Conservation (phyloP, 2,888 invertebrate species). For the Andrena hattorfiana region DNA sequence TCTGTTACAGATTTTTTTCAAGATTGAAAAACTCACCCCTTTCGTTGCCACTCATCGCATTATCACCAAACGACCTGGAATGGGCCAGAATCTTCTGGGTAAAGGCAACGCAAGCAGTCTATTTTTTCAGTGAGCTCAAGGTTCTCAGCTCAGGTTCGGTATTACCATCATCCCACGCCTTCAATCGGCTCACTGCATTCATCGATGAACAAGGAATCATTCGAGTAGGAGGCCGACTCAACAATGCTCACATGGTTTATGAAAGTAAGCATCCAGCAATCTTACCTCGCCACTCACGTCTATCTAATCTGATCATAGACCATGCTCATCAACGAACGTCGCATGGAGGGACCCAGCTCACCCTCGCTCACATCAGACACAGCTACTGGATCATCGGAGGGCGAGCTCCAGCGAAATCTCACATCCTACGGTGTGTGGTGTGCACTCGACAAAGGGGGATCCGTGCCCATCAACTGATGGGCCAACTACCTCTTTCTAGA, state of each 20-base stretch:
- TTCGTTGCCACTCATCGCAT: no score
- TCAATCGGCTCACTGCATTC: no score
- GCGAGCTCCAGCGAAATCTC: neutral
- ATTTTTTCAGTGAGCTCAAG: no score
- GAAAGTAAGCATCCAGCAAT: neutral
- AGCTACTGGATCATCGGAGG: neutral
- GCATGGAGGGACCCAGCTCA: neutral
- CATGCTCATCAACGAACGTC: neutral
- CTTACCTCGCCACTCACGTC: no score
- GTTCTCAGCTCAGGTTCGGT: no score
- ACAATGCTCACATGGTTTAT: neutral
- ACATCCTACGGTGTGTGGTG: neutral
- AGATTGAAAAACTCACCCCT: no score
- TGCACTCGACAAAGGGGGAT: no score
- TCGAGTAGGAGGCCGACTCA: neutral
- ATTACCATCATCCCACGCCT: no score
- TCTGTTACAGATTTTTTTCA: no score
- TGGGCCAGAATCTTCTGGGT: no score
- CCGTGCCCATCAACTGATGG: constrained; percentile 5
- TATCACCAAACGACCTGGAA: no score
- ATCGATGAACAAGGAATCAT: neutral
- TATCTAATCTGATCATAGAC: neutral
- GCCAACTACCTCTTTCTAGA: constrained; percentile 7
- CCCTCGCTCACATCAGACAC: neutral
- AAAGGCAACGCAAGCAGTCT: no score